Conservation (phyloP, 2,888 invertebrate genomes). For the Cantharis rustica region DNA sequence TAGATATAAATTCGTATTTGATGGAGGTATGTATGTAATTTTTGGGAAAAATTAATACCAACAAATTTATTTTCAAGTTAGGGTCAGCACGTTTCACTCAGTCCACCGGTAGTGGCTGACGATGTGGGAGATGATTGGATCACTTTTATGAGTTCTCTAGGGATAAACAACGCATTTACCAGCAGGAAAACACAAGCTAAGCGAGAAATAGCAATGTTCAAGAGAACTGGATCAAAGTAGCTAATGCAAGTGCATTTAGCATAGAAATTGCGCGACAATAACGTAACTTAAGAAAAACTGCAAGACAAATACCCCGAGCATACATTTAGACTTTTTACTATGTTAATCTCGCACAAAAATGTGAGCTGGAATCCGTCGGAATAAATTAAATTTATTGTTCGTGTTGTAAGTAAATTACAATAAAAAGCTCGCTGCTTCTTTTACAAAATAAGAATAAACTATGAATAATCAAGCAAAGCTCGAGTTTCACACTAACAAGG, state of each 20-base stretch:
- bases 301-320: conserved; percentile 16
- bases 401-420: conserved; percentile 37
- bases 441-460: conserved; percentile 39
- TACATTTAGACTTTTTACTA: conserved; percentile 23
- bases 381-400: conserved; percentile 39
- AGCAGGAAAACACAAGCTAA: conserved; percentile 45
- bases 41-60: conserved; percentile 36
- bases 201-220: conserved; percentile 34
- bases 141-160: conserved; percentile 59
- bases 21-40: neutral
- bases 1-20: neutral
- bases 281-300: conserved; percentile 17
- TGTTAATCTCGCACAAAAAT: conserved; percentile 27
- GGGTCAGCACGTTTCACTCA: conserved; percentile 41
- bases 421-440: conserved; percentile 29
- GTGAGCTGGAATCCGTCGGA: conserved; percentile 25
- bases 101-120: conserved; percentile 43
- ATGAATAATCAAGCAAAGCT: conserved; percentile 39
- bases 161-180: conserved; percentile 57
- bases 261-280: conserved; percentile 37
- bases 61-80: conserved; percentile 44
- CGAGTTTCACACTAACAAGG: conserved; percentile 37
- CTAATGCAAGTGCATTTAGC: conserved; percentile 42
- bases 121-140: conserved; percentile 59
- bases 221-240: conserved; percentile 28